Conservation (phyloP, 2,113 vertebrate species). For the Ctenomys sociabilis region DNA sequence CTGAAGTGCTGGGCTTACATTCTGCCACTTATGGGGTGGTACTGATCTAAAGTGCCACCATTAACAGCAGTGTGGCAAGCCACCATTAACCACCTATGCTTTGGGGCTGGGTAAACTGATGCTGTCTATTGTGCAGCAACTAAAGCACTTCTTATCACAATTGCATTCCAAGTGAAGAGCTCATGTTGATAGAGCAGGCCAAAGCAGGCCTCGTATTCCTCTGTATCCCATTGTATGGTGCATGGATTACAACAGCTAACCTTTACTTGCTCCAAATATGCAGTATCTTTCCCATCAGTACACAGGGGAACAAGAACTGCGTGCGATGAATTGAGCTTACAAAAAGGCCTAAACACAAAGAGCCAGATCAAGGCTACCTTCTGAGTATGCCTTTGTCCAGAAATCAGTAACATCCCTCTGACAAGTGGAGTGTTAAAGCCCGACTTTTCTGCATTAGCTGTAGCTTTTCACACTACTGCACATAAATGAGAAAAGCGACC, state of each 20-base stretch:
- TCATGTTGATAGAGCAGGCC: constrained; percentile 50
- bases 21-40: constrained; percentile 66
- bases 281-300: neutral
- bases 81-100: constrained; percentile 79
- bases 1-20: constrained; percentile 74
- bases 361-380: constrained; percentile 47
- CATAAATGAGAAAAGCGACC: constrained; percentile 74
- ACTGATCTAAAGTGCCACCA: constrained; percentile 76
- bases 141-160: constrained; percentile 83
- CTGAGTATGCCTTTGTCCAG: constrained; percentile 50
- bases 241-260: neutral
- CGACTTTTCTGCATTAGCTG: constrained; percentile 60
- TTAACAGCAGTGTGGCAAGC: constrained; percentile 79
- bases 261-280: neutral
- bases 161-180: constrained; percentile 72
- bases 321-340: neutral
- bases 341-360: constrained; percentile 33
- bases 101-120: constrained; percentile 76
- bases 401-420: constrained; percentile 12
- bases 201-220: neutral
- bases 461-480: constrained; percentile 74
- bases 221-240: neutral
- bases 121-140: constrained; percentile 57
- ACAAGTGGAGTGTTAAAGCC: constrained; percentile 57
- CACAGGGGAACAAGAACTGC: neutral